phyloP scores from a whole-genome alignment of 2,797 vertebrate genomes.

The Onychomys leucogaster region DNA sequence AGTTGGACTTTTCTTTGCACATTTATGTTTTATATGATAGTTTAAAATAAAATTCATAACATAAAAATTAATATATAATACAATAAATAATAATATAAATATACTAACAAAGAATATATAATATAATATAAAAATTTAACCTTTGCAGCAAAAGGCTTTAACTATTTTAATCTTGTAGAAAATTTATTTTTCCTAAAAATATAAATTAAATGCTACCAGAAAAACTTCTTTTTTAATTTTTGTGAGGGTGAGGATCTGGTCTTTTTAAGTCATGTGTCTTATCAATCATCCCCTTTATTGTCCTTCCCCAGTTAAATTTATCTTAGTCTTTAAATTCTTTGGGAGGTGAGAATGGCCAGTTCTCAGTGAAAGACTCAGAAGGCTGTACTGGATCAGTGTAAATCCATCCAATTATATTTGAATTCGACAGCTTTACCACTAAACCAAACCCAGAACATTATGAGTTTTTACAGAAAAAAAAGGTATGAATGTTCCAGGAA shows the following conservation, averaged over 20 bases:
- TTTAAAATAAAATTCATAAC: not conserved
- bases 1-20: not conserved
- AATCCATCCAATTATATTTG: not conserved
- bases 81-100: not conserved
- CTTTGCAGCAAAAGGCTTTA: not conserved
- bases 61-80: not conserved
- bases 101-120: not conserved
- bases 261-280: not conserved
- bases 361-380: not conserved
- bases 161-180: not conserved
- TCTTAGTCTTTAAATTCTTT: conserved; percentile 36
- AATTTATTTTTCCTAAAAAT: not conserved
- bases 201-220: not conserved
- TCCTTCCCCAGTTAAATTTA: not conserved
- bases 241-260: not conserved
- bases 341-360: not conserved
- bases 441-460: not conserved
- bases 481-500: not conserved
- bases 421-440: conserved; percentile 1
- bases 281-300: not conserved
- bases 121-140: not conserved
- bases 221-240: not conserved
- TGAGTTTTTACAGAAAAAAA: not conserved
- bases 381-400: not conserved
- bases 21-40: not conserved